Evolutionary conservation across 2,888 invertebrate genomes (phyloP).

Genomic region (Conistra vaccinii): DNA sequence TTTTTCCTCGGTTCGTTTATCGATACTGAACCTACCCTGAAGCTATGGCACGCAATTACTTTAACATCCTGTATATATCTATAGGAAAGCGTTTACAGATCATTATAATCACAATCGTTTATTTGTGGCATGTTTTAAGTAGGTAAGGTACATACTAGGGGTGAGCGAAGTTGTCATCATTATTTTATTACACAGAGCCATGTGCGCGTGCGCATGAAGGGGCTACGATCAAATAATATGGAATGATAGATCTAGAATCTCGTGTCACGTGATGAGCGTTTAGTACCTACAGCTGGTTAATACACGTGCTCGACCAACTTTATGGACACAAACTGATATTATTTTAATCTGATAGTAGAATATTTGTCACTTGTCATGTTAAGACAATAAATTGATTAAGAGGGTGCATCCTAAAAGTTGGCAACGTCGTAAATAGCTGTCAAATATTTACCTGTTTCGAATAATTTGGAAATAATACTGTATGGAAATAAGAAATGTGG

Average conservation of each 20-base stretch:
- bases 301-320: slow-evolving; percentile 12
- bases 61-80: slow-evolving; percentile 10
- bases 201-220: slow-evolving; percentile 54
- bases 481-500: too few relatives aligned
- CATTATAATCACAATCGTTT: slow-evolving; percentile 66
- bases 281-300: not conserved
- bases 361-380: not conserved
- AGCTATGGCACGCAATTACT: too few relatives aligned
- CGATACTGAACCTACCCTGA: too few relatives aligned
- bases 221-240: not conserved
- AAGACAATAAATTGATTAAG: not conserved
- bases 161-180: slow-evolving; percentile 56
- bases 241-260: not conserved
- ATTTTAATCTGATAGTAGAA: slow-evolving; percentile 3
- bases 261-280: slow-evolving; percentile 1
- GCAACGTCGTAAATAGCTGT: too few relatives aligned
- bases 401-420: too few relatives aligned
- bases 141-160: slow-evolving; percentile 38
- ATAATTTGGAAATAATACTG: too few relatives aligned
- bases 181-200: slow-evolving; percentile 72
- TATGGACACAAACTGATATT: not conserved
- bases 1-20: too few relatives aligned
- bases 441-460: too few relatives aligned
- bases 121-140: slow-evolving; percentile 51
- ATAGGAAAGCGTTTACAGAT: slow-evolving; percentile 63